Base-by-base conservation (phyloP, 1,140 invertebrate species). In the Antheraea mylitta region DNA sequence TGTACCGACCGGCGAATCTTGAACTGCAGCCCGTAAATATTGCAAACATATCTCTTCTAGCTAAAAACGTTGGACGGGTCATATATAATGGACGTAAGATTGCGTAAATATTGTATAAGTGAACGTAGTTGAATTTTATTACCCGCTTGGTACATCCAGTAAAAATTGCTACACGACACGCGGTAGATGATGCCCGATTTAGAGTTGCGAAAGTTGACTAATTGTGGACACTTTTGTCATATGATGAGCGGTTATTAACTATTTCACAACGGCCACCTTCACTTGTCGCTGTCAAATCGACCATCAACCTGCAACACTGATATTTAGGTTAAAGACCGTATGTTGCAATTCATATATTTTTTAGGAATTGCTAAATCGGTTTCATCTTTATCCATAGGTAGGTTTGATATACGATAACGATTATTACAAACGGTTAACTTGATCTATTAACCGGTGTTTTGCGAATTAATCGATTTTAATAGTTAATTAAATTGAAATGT, bases 31-130 rank as follows among this genome's bases (percentile, higher is more conserved):
- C 45, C 45, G 45, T 53, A 16, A 53, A 2, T 13, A 38, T 9
- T 60, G 16, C 45, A 18, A 45, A 19, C 64, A 53, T 53, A 53
- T 53, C n/a, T 9, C 64, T 65, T 7, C 42, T 7, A 19, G 38
- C 19, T 45, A 8, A 65, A 2, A 65, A 9, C 36, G 7, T 37
- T 48, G 67, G 62, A 53, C 60, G 70, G 70, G n/a, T 66, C 74
- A 72, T 68, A 8, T 62, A 68, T 66, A 3, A 65, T 9, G 69
- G 70, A 75, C 62, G 18, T 13, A 36, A 0, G 13, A 59, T 82
- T 79, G 78, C 73, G 74, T 73, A 79, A 82, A 76, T 71, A 70
- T 77, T 72, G 72, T 77, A 71, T 74, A 79, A 81, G 79, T 70
- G 75, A 79, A 75, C 73, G 75, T 76, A 53, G 45, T 53, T 53